Evolutionary conservation across 2,113 vertebrate species (phyloP).

Genomic region (Asarcornis scutulata): DNA sequence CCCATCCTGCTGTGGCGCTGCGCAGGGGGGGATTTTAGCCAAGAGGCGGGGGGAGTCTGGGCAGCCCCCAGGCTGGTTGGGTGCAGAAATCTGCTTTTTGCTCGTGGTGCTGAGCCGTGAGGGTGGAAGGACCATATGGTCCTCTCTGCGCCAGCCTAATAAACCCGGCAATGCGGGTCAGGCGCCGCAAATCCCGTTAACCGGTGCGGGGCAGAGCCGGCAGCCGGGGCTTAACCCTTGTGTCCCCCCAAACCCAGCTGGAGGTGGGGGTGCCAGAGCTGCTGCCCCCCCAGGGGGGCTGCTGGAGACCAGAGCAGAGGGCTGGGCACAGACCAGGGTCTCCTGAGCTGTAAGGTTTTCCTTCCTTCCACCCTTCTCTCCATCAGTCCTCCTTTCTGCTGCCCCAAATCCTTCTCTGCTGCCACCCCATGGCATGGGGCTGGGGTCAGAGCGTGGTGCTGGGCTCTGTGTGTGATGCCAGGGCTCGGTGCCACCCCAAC

Average conservation of each 20-base stretch:
- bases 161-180: conserved; percentile 44
- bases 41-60: rapidly evolving
- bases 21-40: neutral
- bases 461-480: neutral
- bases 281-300: neutral
- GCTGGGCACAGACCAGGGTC: neutral
- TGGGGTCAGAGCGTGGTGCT: neutral
- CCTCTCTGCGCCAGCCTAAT: neutral
- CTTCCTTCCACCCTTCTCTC: too few species aligned
- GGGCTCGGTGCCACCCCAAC: rapidly evolving
- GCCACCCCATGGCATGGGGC: rapidly evolving
- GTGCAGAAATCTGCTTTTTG: neutral
- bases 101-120: neutral
- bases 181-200: conserved; percentile 1
- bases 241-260: neutral
- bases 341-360: neutral
- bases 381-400: neutral
- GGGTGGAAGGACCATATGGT: conserved; percentile 46
- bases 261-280: neutral
- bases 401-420: neutral
- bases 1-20: rapidly evolving
- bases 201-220: neutral
- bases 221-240: neutral
- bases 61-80: neutral
- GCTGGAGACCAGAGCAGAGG: too few species aligned